Conservation (phyloP, 2,113 vertebrate species). For the Coryphaenoides rupestris region DNA sequence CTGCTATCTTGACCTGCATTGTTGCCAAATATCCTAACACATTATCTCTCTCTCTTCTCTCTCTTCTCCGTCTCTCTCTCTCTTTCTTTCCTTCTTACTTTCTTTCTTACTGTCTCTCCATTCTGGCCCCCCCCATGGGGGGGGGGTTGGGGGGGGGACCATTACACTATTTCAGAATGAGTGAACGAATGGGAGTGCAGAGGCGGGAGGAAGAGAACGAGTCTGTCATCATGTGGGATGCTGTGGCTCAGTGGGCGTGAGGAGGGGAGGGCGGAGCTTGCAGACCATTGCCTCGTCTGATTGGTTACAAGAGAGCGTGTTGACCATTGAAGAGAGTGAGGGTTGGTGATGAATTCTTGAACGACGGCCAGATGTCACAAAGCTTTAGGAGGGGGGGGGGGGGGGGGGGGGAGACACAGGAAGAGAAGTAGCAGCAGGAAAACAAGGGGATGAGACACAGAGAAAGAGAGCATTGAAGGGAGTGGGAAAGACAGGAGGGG, state of each 20-base stretch:
- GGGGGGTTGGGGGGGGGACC: background rate
- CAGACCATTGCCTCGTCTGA: background rate
- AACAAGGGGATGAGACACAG: background rate
- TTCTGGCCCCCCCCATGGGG: too few relatives aligned
- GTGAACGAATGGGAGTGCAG: constrained; percentile 10
- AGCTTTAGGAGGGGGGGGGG: background rate
- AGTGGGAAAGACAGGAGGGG: too few relatives aligned
- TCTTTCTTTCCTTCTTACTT: background rate
- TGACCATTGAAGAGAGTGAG: too few relatives aligned
- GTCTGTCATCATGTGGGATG: too few relatives aligned
- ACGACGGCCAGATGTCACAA: background rate
- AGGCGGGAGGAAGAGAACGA: background rate
- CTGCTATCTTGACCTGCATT: too few relatives aligned
- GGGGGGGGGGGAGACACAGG: background rate
- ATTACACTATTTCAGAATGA: constrained; percentile 20
- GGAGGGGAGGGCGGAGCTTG: background rate
- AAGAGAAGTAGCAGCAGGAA: background rate
- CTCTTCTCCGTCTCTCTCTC: background rate
- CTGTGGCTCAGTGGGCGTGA: background rate
- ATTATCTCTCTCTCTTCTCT: too few relatives aligned
- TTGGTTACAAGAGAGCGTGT: background rate
- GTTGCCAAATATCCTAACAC: too few relatives aligned
- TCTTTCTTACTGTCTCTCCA: background rate
- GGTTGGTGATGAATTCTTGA: background rate
- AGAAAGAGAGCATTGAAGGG: background rate